Evolutionary conservation across 2,797 vertebrate genomes (phyloP), one percentile per base, ranked within the genome.

Genomic region (Babyrousa celebensis): DNA sequence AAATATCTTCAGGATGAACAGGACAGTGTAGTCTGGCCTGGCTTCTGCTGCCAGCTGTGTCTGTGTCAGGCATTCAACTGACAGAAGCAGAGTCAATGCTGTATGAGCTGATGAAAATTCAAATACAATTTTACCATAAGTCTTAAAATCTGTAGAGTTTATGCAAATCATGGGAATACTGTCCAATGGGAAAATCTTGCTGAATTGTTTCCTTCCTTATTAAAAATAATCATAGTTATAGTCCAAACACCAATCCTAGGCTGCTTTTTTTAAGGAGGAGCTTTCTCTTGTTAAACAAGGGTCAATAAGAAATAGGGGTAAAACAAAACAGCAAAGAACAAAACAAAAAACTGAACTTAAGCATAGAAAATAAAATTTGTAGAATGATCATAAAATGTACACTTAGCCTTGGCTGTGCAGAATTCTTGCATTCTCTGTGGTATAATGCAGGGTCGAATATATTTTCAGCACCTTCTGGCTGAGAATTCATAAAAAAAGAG

Each of bases 171-270:
- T 52, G 36, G 40, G 40, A 77, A 21, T 48, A 62, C 12, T 10
- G 4, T 43, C 48, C 56, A 67, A n/a, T 36, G 16, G 17, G n/a
- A 79, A 56, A 72, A 21, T 1, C 17, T 29, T 58, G 5, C 29
- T 86, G 40, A 48, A 43, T 67, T 70, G 56, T 90, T 63, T 21
- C 15, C 12, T 56, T 68, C 17, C n/a, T 18, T 68, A n/a, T 71
- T 90, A 65, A 56, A 93, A 88, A n/a, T 68, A 65, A 82, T 27
- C 54, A 48, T 43, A 70, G 87, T 75, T 92, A 74, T 25, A 74
- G 25, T 79, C 40, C 62, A 93, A 23, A 54, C 54, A 60, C 2
- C 56, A 79, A 75, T 75, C 23, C n/a, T 56, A 27, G 27, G 83
- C n/a, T 25, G 25, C 67, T 86, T 85, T 82, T 32, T 6, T 77